phyloP scores from a whole-genome alignment of 1,140 invertebrate genomes.

The Drosophila aff. region DNA sequence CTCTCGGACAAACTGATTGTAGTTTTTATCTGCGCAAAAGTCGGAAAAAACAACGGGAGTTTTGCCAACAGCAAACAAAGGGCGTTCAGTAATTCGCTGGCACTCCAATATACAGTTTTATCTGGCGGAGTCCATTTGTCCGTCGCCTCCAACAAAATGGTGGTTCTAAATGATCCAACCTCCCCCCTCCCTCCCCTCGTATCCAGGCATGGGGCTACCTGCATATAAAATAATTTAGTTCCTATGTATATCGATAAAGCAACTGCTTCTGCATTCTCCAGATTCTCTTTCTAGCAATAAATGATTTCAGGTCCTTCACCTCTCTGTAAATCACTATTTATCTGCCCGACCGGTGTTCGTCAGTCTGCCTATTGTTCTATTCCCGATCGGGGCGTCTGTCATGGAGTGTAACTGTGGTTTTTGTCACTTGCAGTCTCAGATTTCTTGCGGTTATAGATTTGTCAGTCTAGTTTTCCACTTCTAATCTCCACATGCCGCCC shows the following conservation, averaged over 20 bases:
- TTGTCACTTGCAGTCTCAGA: constrained; percentile 25
- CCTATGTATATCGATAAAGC: constrained; percentile 22
- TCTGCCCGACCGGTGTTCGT: constrained; percentile 9
- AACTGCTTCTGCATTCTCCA: constrained; percentile 1
- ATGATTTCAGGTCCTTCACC: neutral
- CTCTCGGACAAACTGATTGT: constrained; percentile 28
- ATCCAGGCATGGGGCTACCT: constrained; percentile 17
- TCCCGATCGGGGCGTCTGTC: neutral
- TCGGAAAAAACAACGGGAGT: constrained; percentile 11
- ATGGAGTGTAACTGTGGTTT: constrained; percentile 4
- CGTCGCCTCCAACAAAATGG: constrained; percentile 50
- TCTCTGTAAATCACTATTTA: constrained; percentile 39
- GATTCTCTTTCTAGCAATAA: constrained; percentile 7
- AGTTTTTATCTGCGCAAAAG: constrained; percentile 22
- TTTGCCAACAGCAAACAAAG: constrained; percentile 35
- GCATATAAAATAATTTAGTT: constrained; percentile 23
- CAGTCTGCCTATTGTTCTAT: constrained; percentile 5
- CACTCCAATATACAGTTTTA: constrained; percentile 14
- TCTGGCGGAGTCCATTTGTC: neutral
- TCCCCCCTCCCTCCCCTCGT: neutral
- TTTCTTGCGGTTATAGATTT: constrained; percentile 36
- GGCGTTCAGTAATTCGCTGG: constrained; percentile 3
- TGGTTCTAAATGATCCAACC: constrained; percentile 40
- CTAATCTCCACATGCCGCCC: constrained; percentile 36
- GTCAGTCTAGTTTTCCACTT: constrained; percentile 28